phyloP scores from a whole-genome alignment of 2,888 invertebrate species.

The Achlya flavicornis region DNA sequence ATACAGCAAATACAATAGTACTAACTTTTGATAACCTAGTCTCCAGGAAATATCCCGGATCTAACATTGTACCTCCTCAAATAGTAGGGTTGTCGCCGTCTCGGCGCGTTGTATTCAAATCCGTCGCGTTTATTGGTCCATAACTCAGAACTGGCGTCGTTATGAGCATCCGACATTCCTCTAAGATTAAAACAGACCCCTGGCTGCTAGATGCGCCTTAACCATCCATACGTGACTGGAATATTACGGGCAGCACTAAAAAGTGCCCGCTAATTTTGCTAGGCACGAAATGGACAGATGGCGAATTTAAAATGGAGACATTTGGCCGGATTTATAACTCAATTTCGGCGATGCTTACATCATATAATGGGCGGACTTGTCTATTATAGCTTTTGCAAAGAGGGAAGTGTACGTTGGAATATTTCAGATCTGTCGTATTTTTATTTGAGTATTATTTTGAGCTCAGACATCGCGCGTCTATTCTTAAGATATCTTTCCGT shows the following conservation, averaged over 20 bases:
- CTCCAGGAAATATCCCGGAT: constrained; percentile 34
- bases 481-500: not conserved
- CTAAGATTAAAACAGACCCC: constrained; percentile 68
- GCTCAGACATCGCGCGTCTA: not conserved
- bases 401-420: constrained; percentile 10
- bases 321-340: constrained; percentile 57
- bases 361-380: constrained; percentile 39
- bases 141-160: constrained; percentile 68
- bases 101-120: constrained; percentile 67
- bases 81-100: constrained; percentile 55
- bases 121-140: constrained; percentile 71
- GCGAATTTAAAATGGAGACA: constrained; percentile 56
- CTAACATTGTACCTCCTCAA: constrained; percentile 43
- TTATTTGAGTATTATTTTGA: not conserved
- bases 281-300: constrained; percentile 49
- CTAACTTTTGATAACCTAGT: constrained; percentile 25
- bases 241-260: constrained; percentile 46
- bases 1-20: not conserved
- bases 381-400: constrained; percentile 15
- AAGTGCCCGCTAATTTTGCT: constrained; percentile 66
- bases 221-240: constrained; percentile 65
- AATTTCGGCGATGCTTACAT: constrained; percentile 43
- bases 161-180: constrained; percentile 70
- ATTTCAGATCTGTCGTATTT: not conserved
- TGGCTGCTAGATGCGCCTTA: constrained; percentile 46